Evolutionary conservation across 2,113 vertebrate species (phyloP), one percentile per base, ranked within the genome.

Genomic region (Helogale parvula): DNA sequence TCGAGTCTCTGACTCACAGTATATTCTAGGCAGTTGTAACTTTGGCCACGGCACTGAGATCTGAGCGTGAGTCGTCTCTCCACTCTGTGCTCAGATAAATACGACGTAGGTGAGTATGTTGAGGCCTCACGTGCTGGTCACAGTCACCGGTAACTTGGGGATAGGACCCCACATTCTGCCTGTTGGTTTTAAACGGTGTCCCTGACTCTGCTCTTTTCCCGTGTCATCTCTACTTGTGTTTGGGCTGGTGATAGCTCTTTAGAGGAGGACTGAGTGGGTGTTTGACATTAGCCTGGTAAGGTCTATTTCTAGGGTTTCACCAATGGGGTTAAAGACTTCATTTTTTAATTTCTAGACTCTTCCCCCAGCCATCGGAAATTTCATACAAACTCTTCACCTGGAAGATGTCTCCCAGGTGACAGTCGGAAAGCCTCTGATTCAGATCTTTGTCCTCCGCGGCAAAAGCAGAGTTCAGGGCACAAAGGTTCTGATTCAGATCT

Each of bases 381-480:
- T 2, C 92, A 91, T 81, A 50, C 0, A 23, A 45, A 68, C 23
- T 52, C 88, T 25, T 97, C 93, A 0, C 90, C 94, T 47, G 94
- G 80, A 90, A 94, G 69, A 93, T 27, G 35, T 63, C 76, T 88
- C 0, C 80, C 83, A 47, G 96, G 97, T 90, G 97, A 92, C 12
- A 0, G 35, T 45, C 1, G 17, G 3, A 96, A 94, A 0, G 3
- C 86, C 14, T 97, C 98, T 4, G 98, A 98, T 21, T 98, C 98
- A 3, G 98, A 98, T 35, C 97, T 98, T 77, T 98, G 98, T 19
- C 98, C 98, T 19, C 98, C 98, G 19, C 96, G 98, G 38, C 92
- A 88, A 65, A 96, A 60, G 47, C 87, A 21, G 45, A 52, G 60
- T 71, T 16, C 14, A 25, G 88, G 96, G 87, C 19, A 0, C 1